Percentiles rank a stretch among this genome's conserved stretches.
Conservation (phyloP, 2,797 vertebrate genomes). For the Pyrocephalus nanus region DNA sequence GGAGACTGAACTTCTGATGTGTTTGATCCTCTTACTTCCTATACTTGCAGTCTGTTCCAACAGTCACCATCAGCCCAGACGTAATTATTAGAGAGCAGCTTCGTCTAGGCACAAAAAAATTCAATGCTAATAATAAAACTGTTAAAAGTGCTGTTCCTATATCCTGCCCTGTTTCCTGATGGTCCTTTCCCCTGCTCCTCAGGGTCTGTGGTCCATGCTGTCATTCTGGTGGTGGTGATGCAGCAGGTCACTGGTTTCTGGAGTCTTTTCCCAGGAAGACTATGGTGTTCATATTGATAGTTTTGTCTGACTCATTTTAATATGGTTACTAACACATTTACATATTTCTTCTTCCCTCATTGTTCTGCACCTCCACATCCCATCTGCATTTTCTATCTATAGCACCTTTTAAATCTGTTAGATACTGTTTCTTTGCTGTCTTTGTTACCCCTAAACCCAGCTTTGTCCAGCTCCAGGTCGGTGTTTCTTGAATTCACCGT, state of each 20-base stretch:
- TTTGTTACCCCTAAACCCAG: background rate
- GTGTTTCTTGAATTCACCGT: rapidly evolving
- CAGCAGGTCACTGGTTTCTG: background rate
- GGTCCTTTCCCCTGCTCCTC: background rate
- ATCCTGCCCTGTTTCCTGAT: background rate
- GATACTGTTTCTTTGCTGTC: background rate
- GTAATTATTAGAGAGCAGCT: background rate
- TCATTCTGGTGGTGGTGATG: background rate
- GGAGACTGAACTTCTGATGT: background rate
- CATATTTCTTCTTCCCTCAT: background rate
- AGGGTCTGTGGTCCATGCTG: rapidly evolving
- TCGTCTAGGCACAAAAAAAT: background rate
- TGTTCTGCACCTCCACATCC: background rate
- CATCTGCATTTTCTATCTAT: background rate
- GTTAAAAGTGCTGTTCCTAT: background rate
- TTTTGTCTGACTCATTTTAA: background rate
- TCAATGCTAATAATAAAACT: background rate
- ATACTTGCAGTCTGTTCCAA: background rate
- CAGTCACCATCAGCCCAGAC: background rate
- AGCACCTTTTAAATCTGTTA: background rate
- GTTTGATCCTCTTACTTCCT: background rate
- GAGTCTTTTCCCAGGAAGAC: background rate
- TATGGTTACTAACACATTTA: background rate
- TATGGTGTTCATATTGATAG: background rate
- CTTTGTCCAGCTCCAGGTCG: background rate